Base-by-base conservation (phyloP, 2,797 vertebrate species). In the Threskiornis aethiopicus region DNA sequence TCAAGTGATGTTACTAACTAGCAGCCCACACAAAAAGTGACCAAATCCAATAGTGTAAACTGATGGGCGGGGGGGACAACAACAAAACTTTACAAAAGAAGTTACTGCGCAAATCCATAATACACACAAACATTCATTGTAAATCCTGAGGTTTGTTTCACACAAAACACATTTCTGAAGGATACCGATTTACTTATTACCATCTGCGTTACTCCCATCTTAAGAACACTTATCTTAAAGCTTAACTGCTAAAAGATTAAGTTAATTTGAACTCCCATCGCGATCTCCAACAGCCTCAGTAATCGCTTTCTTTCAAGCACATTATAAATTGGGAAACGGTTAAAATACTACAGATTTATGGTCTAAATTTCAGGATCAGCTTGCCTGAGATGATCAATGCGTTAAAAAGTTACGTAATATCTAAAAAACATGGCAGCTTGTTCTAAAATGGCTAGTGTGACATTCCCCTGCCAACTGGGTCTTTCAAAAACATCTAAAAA, bases 11-110 rank as follows among this genome's bases (percentile, higher is more conserved):
- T 55, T 67, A 65, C 52, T 35, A 75, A 79, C 33, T 21, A 22
- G 31, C 14, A 79, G 37, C 31, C 54, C 22, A n/a, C 29, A 29
- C 13, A 77, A 66, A 62, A 84, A 62, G 22, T 14, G 21, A 83
- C 7, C 31, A 84, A 84, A 91, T 20, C 6, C 28, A 85, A 24
- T 4, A 33, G 26, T 1, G 22, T 55, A 64, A 64, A 91, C 65
- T 28, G 33, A 73, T 5, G 3, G 18, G 8, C 6, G 1, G 14
- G 6, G 6, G 1, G 5, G 13, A 4, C 5, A 3, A 72, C 21
- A 80, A 42, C 3, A 16, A 54, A 71, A 84, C 13, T 64, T 81
- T 10, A 51, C 18, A 67, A n/a, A 24, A n/a, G 8, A 79, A 49
- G 21, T 51, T 61, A 52, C 16, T 35, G 28, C 39, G 18, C 19